Percentiles rank a stretch among this genome's conserved stretches.
Conservation (phyloP, 2,888 invertebrate species). For the Eristalis pertinax region DNA sequence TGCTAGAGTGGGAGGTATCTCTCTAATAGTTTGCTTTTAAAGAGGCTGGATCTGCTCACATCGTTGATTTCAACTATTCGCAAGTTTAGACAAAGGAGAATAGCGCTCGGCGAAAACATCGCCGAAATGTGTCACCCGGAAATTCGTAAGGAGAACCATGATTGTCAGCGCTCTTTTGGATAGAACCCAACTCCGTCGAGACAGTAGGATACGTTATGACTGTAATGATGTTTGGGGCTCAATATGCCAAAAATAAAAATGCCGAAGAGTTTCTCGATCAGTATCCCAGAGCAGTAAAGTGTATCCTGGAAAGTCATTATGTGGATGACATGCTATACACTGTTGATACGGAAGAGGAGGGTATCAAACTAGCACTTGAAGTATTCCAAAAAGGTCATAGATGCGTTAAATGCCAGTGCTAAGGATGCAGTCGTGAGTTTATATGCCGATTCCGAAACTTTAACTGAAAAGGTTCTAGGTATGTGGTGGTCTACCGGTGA, state of each 20-base stretch:
- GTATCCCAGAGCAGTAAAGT: slow-evolving; percentile 67
- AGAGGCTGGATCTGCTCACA: slow-evolving; percentile 47
- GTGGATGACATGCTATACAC: slow-evolving; percentile 74
- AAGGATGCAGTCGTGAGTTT: too few species aligned
- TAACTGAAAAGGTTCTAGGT: too few species aligned
- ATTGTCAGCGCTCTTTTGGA: slow-evolving; percentile 75
- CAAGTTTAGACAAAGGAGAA: too few species aligned
- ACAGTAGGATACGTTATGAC: slow-evolving; percentile 46
- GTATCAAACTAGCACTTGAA: too few species aligned
- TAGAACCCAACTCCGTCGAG: slow-evolving; percentile 6
- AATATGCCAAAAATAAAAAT: background rate
- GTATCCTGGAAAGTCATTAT: slow-evolving; percentile 64
- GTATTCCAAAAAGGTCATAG: too few species aligned
- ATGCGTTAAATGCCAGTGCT: too few species aligned
- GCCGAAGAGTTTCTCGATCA: background rate
- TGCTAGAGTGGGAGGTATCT: too few species aligned
- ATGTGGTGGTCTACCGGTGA: too few species aligned
- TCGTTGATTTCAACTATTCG: too few species aligned
- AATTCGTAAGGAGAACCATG: slow-evolving; percentile 74
- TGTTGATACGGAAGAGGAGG: slow-evolving; percentile 58
- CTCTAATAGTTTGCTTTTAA: slow-evolving; percentile 49
- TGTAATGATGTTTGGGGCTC: background rate
- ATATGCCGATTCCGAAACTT: too few species aligned
- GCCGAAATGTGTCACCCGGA: slow-evolving; percentile 73
- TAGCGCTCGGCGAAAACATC: slow-evolving; percentile 74